phyloP scores from a whole-genome alignment of 1,140 invertebrate species.

The Liolophura sinensis region DNA sequence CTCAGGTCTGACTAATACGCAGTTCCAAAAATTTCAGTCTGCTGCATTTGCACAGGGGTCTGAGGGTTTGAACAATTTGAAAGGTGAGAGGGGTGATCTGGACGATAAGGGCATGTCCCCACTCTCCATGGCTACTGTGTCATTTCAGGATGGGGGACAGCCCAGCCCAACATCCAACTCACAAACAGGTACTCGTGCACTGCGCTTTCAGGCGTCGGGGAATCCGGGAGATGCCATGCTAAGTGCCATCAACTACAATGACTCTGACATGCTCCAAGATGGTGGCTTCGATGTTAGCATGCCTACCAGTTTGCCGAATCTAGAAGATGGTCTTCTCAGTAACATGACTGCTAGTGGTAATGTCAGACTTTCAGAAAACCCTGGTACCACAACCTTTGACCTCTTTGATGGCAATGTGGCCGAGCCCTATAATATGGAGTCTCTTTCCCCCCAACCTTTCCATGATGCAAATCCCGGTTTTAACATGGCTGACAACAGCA shows the following conservation, averaged over 20 bases:
- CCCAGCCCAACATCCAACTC: constrained; percentile 39
- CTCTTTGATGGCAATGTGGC: constrained; percentile 71
- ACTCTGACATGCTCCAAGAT: constrained; percentile 55
- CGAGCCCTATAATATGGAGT: constrained; percentile 54
- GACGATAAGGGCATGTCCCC: constrained; percentile 49
- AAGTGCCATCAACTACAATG: constrained; percentile 57
- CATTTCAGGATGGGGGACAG: constrained; percentile 46
- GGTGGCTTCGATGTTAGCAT: constrained; percentile 53
- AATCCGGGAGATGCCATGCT: constrained; percentile 57
- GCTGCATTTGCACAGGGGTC: too few species aligned
- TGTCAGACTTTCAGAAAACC: constrained; percentile 31
- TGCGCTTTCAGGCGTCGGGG: constrained; percentile 38
- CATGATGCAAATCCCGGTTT: constrained; percentile 70
- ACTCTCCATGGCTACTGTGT: constrained; percentile 36
- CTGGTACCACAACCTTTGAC: constrained; percentile 61
- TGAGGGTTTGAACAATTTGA: too few species aligned
- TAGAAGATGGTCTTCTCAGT: constrained; percentile 53
- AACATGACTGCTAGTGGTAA: constrained; percentile 36
- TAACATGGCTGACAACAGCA: constrained; percentile 28
- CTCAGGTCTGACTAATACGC: too few species aligned
- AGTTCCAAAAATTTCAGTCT: too few species aligned
- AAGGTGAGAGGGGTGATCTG: too few species aligned
- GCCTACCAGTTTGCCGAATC: constrained; percentile 36
- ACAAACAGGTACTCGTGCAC: constrained; percentile 25
- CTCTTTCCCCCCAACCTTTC: constrained; percentile 71